These are phyloP conservation scores for Enhydra lutris DNA, from an alignment of 2,113 vertebrate genomes.

Conservation along the genomic window DNA sequence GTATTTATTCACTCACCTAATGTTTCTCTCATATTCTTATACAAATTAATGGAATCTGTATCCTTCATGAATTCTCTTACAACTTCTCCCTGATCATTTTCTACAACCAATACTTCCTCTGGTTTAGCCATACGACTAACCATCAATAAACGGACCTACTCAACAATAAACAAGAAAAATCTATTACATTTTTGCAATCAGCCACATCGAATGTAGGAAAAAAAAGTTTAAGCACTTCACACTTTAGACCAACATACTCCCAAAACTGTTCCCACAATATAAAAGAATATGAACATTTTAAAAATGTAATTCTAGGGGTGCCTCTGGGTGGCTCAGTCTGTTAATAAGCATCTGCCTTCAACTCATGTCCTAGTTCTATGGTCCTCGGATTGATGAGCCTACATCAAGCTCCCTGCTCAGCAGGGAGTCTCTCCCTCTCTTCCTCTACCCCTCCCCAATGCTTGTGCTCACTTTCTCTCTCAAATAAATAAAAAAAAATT, in stretches of 20 bases:
- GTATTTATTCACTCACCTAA: conserved; percentile 86
- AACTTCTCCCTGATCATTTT: conserved; percentile 99
- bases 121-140: conserved; percentile 99
- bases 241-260: background rate
- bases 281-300: background rate
- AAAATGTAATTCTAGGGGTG: background rate
- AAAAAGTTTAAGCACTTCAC: background rate
- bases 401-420: background rate
- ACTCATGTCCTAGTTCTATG: background rate
- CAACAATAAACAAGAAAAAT: background rate
- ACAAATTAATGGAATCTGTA: conserved; percentile 98
- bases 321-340: background rate
- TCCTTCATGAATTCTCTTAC: conserved; percentile 99
- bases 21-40: conserved; percentile 99
- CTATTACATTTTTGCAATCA: background rate
- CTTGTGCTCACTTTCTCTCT: background rate
- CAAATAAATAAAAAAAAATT: background rate
- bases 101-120: conserved; percentile 98
- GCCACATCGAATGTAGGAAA: background rate
- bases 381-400: background rate
- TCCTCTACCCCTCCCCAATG: no score
- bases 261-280: background rate
- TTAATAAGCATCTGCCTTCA: background rate
- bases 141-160: conserved; percentile 96
- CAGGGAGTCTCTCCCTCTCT: background rate